phyloP scores from a whole-genome alignment of 2,797 vertebrate genomes.

The Pangasius mekongensis region DNA sequence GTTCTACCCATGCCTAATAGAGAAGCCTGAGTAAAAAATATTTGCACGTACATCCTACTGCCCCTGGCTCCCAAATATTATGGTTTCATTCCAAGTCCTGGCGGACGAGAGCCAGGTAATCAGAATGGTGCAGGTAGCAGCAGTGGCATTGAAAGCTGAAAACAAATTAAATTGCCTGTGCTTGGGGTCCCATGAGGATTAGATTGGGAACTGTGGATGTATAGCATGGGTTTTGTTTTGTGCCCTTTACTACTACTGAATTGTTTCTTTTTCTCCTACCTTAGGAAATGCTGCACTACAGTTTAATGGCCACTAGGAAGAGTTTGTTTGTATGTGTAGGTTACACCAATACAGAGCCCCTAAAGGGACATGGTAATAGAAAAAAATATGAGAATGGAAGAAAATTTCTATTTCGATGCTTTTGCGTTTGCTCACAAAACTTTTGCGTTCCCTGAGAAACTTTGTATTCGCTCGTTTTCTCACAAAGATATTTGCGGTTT shows the following conservation, averaged over 20 bases:
- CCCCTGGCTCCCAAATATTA: not conserved
- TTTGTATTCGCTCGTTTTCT: too few species aligned
- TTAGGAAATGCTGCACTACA: not conserved
- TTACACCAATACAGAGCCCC: not conserved
- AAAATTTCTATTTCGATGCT: too few species aligned
- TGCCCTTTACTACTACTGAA: not conserved
- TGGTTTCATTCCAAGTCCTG: slow-evolving; percentile 11
- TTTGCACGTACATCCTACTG: not conserved
- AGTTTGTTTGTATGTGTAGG: not conserved
- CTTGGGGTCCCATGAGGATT: not conserved
- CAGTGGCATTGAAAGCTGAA: slow-evolving; percentile 13
- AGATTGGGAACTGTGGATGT: not conserved
- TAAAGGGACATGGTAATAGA: too few species aligned
- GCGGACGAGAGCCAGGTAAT: slow-evolving; percentile 33
- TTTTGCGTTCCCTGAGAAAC: too few species aligned
- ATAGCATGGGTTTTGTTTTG: not conserved
- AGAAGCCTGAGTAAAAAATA: not conserved
- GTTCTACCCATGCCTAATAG: not conserved
- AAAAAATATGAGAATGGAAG: too few species aligned
- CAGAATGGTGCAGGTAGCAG: slow-evolving; percentile 27
- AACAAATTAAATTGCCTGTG: slow-evolving; percentile 20
- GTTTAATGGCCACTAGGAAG: not conserved
- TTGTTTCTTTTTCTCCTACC: not conserved
- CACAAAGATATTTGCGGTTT: too few species aligned
- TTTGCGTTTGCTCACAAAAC: too few species aligned